Percentiles rank a stretch among this genome's conserved stretches.
These are phyloP conservation scores for Saguinus imperator DNA, from an alignment of 2,113 vertebrate genomes.

Conservation along the genomic window DNA sequence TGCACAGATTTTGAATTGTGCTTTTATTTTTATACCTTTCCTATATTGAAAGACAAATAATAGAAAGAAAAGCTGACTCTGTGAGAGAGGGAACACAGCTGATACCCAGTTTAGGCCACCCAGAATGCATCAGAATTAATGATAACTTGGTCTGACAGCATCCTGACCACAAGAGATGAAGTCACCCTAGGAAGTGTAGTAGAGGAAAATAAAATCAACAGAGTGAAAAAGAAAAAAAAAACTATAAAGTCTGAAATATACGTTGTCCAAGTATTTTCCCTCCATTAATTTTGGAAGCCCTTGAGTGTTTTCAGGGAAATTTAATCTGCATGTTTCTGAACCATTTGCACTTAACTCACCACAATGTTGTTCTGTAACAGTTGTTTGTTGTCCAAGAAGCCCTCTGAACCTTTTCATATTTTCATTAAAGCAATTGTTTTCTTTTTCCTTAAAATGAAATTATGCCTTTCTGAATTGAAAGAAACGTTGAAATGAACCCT, in stretches of 20 bases:
- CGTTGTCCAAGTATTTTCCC: slow-evolving; percentile 23
- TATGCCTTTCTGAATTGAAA: slow-evolving; percentile 53
- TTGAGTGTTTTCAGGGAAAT: slow-evolving; percentile 68
- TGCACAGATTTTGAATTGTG: neutral
- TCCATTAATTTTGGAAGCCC: slow-evolving; percentile 62
- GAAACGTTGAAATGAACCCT: slow-evolving; percentile 53
- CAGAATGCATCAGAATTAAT: slow-evolving; percentile 64
- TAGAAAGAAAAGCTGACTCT: neutral
- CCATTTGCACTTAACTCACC: slow-evolving; percentile 71
- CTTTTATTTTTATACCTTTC: slow-evolving; percentile 60
- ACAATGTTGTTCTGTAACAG: slow-evolving; percentile 11
- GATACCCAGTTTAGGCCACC: slow-evolving; percentile 55
- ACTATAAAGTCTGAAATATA: slow-evolving; percentile 27
- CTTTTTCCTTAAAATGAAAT: slow-evolving; percentile 68
- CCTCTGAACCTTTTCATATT: slow-evolving; percentile 44
- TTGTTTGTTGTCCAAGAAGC: slow-evolving; percentile 46
- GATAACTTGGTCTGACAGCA: slow-evolving; percentile 43
- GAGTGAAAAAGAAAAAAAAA: neutral
- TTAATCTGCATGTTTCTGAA: slow-evolving; percentile 72
- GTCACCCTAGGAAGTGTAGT: slow-evolving; percentile 60
- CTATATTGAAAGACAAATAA: slow-evolving; percentile 50
- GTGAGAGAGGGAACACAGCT: neutral
- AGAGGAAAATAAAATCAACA: slow-evolving; percentile 69
- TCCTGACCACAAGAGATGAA: slow-evolving; percentile 72
- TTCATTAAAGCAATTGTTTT: slow-evolving; percentile 56